These are phyloP conservation scores for Cichladusa arquata DNA, from an alignment of 2,113 vertebrate species.

Conservation along the genomic window DNA sequence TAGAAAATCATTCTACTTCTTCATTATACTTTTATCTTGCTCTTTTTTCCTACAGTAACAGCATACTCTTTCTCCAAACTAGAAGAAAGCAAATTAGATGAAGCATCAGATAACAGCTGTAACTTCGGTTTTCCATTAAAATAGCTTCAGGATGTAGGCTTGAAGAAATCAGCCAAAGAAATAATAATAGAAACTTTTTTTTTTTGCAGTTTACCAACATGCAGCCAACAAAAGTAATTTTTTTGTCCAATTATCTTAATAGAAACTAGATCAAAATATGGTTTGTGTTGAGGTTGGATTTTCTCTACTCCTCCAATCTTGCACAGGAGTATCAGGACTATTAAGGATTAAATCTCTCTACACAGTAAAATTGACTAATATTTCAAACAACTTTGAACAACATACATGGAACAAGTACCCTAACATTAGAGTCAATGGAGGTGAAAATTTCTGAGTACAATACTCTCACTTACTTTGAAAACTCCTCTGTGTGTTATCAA, in stretches of 20 bases:
- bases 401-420: neutral
- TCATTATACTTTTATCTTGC: neutral
- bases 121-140: neutral
- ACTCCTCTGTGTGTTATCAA: neutral
- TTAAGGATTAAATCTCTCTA: neutral
- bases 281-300: neutral
- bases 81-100: neutral
- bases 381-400: neutral
- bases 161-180: neutral
- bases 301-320: neutral
- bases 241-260: neutral
- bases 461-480: neutral
- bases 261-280: neutral
- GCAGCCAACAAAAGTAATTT: neutral
- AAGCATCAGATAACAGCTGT: neutral
- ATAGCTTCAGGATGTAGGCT: neutral
- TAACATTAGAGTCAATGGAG: neutral
- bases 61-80: neutral
- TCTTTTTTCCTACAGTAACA: neutral
- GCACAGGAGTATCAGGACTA: neutral
- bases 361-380: neutral
- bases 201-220: neutral
- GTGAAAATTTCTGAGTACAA: neutral
- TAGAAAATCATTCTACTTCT: neutral
- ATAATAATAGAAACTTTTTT: neutral